Evolutionary conservation across 2,888 invertebrate genomes (phyloP).

Genomic region (Dolomedes plantarius): DNA sequence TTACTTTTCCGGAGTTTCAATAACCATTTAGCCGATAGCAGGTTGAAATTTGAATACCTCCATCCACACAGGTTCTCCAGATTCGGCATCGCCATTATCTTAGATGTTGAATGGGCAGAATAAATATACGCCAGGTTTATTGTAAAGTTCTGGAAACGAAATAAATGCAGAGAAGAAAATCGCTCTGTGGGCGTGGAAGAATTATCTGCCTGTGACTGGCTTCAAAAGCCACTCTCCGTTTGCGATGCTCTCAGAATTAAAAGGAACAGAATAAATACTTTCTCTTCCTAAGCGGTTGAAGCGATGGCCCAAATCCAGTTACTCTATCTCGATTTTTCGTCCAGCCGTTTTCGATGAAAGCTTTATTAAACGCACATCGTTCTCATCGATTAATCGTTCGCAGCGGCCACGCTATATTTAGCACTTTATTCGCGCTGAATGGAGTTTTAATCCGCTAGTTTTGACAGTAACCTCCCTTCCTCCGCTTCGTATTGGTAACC

Average conservation of each 20-base stretch:
- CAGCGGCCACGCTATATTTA: slow-evolving; percentile 21
- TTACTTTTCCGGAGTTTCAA: no score
- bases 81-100: no score
- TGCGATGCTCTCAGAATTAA: background rate
- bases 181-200: no score
- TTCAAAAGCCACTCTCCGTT: background rate
- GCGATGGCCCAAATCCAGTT: background rate
- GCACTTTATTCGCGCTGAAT: slow-evolving; percentile 19
- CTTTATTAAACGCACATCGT: slow-evolving; percentile 5
- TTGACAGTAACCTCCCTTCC: slow-evolving; percentile 29
- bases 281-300: background rate
- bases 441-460: slow-evolving; percentile 36
- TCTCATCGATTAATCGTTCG: slow-evolving; percentile 18
- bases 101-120: no score
- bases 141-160: no score
- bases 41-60: no score
- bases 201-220: background rate
- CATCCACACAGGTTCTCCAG: no score
- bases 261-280: background rate
- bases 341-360: background rate
- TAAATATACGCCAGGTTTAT: no score
- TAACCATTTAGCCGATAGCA: no score
- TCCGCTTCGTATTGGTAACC: slow-evolving; percentile 15
- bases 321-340: slow-evolving; percentile 6
- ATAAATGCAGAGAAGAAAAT: no score